Percentiles rank a stretch among this genome's conserved stretches.
Conservation (phyloP, 2,797 vertebrate species). For the Lacerta viridis region DNA sequence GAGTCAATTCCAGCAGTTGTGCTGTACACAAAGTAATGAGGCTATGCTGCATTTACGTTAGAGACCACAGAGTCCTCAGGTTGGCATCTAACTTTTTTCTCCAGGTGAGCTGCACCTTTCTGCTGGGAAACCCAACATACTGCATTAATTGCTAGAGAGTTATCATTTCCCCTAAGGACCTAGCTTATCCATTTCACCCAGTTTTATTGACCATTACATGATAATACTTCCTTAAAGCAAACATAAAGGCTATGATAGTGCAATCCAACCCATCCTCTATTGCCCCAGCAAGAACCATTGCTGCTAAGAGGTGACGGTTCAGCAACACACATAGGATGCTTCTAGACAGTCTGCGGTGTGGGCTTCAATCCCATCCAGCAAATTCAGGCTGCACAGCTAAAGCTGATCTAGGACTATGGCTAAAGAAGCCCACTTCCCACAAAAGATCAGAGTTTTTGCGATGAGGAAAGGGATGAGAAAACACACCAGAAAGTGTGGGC, state of each 20-base stretch:
- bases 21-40: neutral
- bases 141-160: neutral
- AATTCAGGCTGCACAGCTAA: no score
- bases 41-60: no score
- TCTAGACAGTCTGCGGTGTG: no score
- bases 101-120: neutral
- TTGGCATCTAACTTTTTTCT: neutral
- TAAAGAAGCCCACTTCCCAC: no score
- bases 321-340: neutral
- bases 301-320: neutral
- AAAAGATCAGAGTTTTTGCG: no score
- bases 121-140: neutral
- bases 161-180: neutral
- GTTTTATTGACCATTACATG: neutral
- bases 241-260: neutral
- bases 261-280: neutral
- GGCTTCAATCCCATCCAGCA: no score
- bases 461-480: no score
- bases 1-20: conserved; percentile 9
- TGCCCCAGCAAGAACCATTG: neutral
- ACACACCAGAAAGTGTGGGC: no score
- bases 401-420: no score
- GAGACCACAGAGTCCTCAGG: neutral
- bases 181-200: neutral
- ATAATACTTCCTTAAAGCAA: neutral